Percentiles rank a stretch among this genome's conserved stretches.
Evolutionary conservation across 2,113 vertebrate species (phyloP).

Genomic region (Ondatra zibethicus): DNA sequence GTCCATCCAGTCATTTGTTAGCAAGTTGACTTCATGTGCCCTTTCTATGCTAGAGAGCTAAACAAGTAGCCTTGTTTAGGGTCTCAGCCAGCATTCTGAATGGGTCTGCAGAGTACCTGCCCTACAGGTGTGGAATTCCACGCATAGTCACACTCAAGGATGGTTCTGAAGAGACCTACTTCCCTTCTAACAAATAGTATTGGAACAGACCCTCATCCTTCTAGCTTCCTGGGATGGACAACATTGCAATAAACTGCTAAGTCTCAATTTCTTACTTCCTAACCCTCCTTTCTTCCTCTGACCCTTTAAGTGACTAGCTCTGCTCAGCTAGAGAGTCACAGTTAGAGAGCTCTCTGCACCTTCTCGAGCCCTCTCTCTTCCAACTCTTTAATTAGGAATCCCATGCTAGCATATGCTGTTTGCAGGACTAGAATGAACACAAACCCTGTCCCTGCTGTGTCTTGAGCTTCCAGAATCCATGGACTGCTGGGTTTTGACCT

Average conservation of each 20-base stretch:
- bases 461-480: background rate
- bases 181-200: background rate
- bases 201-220: background rate
- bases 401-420: background rate
- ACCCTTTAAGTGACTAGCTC: background rate
- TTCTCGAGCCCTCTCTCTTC: background rate
- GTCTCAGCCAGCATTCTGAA: background rate
- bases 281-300: background rate
- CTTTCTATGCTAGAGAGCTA: background rate
- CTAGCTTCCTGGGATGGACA: background rate
- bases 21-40: background rate
- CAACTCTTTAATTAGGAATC: background rate
- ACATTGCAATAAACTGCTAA: background rate
- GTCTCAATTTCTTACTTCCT: background rate
- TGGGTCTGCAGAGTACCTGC: background rate
- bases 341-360: background rate
- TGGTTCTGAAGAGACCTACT: accelerated
- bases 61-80: background rate
- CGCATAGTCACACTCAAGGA: accelerated
- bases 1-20: background rate
- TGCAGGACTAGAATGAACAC: background rate
- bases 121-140: background rate
- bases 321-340: no score
- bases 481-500: background rate
- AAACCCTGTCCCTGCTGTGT: background rate